Percentiles rank a stretch among this genome's conserved stretches.
phyloP scores from a whole-genome alignment of 2,888 invertebrate genomes.

The Leptura quadrifasciata region DNA sequence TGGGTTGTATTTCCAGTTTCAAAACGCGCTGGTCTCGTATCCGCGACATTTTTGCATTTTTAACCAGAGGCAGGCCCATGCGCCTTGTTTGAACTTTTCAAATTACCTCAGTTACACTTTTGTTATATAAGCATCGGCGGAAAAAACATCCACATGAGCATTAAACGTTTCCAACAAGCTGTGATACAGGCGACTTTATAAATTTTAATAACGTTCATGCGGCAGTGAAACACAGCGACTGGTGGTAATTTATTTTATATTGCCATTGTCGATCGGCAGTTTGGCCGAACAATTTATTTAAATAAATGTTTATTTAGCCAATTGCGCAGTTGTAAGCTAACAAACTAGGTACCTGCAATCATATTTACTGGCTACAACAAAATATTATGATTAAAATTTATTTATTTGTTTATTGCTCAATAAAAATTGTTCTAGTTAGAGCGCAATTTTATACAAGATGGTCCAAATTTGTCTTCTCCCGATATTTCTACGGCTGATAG shows the following conservation, averaged over 20 bases:
- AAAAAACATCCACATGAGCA: background rate
- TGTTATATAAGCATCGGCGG: background rate
- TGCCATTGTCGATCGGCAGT: background rate
- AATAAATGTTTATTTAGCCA: background rate
- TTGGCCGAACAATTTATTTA: background rate
- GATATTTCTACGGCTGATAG: too few species aligned
- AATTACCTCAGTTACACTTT: conserved; percentile 7
- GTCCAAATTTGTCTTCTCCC: too few species aligned
- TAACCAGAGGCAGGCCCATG: background rate
- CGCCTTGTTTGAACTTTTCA: conserved; percentile 1
- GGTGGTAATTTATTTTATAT: background rate
- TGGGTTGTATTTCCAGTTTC: background rate
- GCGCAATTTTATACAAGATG: too few species aligned
- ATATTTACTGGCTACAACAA: background rate
- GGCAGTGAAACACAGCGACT: background rate
- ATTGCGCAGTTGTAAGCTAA: background rate
- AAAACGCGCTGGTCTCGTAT: background rate
- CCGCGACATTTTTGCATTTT: background rate
- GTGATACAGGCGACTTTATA: conserved; percentile 2
- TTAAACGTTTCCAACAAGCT: conserved; percentile 4
- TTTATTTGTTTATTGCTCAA: too few species aligned
- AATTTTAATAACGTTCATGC: background rate
- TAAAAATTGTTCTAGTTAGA: too few species aligned
- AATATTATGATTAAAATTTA: background rate
- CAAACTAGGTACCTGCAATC: too few species aligned